Conservation (phyloP, 2,888 invertebrate species). For the Tholera decimalis region DNA sequence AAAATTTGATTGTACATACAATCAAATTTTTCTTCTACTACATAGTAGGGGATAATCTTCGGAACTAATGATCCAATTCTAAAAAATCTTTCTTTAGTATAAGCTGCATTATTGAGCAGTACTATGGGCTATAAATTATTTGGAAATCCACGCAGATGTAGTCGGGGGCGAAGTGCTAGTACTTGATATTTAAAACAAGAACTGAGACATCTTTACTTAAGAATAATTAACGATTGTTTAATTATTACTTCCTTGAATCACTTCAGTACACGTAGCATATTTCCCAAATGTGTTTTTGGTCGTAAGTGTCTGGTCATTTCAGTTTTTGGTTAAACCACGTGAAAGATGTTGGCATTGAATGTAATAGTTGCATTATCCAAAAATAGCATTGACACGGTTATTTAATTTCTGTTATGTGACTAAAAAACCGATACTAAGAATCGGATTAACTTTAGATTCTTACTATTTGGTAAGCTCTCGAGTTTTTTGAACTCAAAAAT, state of each 20-base stretch:
- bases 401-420: slow-evolving; percentile 1
- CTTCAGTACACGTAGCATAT: neutral
- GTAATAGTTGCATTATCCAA: slow-evolving; percentile 18
- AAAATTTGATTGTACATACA: too few relatives aligned
- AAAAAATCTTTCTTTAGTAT: too few relatives aligned
- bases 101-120: too few relatives aligned
- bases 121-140: too few relatives aligned
- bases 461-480: neutral
- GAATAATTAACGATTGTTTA: neutral
- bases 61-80: too few relatives aligned
- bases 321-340: slow-evolving; percentile 22
- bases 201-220: too few relatives aligned
- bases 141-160: too few relatives aligned
- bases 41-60: too few relatives aligned
- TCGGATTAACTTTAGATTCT: neutral
- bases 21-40: too few relatives aligned
- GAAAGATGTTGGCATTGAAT: slow-evolving; percentile 36
- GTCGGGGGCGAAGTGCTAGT: too few relatives aligned
- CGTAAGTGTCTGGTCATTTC: neutral
- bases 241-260: neutral
- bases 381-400: slow-evolving; percentile 11
- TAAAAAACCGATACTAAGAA: neutral
- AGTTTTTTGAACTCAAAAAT: slow-evolving; percentile 1
- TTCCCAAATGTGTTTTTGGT: neutral
- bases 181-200: too few relatives aligned